Evolutionary conservation across 2,888 invertebrate genomes (phyloP).

Genomic region (Trichogramma dendrolimi): DNA sequence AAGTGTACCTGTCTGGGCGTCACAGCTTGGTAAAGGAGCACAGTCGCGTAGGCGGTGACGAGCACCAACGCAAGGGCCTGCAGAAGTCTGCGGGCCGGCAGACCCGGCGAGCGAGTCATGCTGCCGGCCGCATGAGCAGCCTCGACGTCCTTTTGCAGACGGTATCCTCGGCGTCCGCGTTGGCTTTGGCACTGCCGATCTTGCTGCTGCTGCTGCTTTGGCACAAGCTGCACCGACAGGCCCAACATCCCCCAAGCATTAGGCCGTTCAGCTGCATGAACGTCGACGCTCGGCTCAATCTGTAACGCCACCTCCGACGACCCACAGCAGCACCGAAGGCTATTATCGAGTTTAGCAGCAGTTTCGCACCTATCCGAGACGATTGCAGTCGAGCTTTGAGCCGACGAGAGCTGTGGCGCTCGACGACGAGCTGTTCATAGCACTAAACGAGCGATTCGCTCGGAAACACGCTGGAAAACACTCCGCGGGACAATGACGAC

Average conservation of each 20-base stretch:
- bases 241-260: neutral
- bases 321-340: no score
- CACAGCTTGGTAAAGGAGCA: slow-evolving; percentile 62
- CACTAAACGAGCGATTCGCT: no score
- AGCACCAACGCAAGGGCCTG: slow-evolving; percentile 54
- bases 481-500: no score
- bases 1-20: slow-evolving; percentile 56
- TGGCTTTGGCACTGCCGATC: slow-evolving; percentile 38
- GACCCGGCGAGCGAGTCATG: slow-evolving; percentile 48
- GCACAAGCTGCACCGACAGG: neutral
- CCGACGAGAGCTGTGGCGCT: no score
- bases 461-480: no score
- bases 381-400: no score
- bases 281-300: neutral
- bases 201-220: slow-evolving; percentile 36
- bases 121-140: slow-evolving; percentile 55
- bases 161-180: slow-evolving; percentile 28
- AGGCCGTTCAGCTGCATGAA: neutral
- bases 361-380: no score
- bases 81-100: slow-evolving; percentile 50
- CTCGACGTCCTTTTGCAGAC: slow-evolving; percentile 46
- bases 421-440: no score
- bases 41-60: slow-evolving; percentile 60
- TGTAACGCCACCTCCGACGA: no score
- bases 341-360: no score